Percentiles rank a stretch among this genome's conserved stretches.
These are phyloP conservation scores for Enhydra lutris DNA, from an alignment of 2,113 vertebrate genomes.

Conservation along the genomic window DNA sequence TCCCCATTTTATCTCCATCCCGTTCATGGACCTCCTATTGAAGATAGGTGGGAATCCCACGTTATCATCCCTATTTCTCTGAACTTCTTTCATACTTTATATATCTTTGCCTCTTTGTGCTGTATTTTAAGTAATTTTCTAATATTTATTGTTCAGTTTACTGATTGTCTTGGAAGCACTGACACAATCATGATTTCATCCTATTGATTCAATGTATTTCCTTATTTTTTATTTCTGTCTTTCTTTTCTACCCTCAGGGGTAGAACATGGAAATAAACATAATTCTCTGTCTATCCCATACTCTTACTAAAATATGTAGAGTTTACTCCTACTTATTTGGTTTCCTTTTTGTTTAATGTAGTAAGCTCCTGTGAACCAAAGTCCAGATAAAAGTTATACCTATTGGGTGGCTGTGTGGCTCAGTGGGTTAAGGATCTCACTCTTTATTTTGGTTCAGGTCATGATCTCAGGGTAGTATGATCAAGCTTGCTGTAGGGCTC, in stretches of 20 bases:
- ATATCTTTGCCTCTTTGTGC: neutral
- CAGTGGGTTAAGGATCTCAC: neutral
- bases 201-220: neutral
- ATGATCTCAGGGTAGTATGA: neutral
- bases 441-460: neutral
- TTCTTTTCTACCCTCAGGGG: neutral
- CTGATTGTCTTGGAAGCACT: neutral
- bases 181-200: neutral
- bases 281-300: neutral
- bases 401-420: neutral
- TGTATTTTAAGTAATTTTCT: neutral
- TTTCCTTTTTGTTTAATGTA: neutral
- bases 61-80: neutral
- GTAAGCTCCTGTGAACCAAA: neutral
- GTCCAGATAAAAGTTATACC: neutral
- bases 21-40: neutral
- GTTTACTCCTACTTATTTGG: neutral
- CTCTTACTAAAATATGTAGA: rapidly evolving
- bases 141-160: neutral
- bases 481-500: neutral
- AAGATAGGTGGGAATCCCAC: neutral
- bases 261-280: neutral
- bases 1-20: neutral
- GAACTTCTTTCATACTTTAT: neutral
- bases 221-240: neutral